Percentiles rank a stretch among this genome's conserved stretches.
Evolutionary conservation across 2,113 vertebrate genomes (phyloP).

Genomic region (Sisor rabdophorus): DNA sequence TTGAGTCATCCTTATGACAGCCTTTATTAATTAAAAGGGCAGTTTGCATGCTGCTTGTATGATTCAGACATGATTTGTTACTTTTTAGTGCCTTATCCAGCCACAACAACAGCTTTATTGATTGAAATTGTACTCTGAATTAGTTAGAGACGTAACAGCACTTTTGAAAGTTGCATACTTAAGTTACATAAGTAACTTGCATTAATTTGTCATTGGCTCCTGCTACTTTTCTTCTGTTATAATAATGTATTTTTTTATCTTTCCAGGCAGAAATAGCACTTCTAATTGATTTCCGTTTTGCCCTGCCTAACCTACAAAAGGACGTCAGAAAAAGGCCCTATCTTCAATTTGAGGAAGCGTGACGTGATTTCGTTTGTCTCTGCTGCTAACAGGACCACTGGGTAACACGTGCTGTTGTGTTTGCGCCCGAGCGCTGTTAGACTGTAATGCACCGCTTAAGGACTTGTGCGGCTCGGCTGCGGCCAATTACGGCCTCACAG

Average conservation of each 20-base stretch:
- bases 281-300: neutral
- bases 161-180: neutral
- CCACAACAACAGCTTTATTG: too few relatives aligned
- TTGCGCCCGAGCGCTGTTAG: conserved; percentile 52
- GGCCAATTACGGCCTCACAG: conserved; percentile 67
- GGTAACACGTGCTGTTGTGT: conserved; percentile 4
- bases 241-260: neutral
- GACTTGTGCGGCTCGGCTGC: conserved; percentile 95
- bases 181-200: neutral
- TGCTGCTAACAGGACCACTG: conserved; percentile 28
- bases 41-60: neutral
- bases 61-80: neutral
- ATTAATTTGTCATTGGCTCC: neutral
- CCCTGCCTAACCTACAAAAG: neutral
- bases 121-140: too few relatives aligned
- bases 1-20: neutral
- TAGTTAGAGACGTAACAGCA: neutral
- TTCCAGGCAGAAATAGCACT: conserved; percentile 5
- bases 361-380: conserved; percentile 24
- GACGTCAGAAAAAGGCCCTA: neutral
- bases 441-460: conserved; percentile 95
- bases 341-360: conserved; percentile 23
- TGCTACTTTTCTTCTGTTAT: neutral
- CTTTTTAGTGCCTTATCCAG: too few relatives aligned
- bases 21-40: neutral